These are phyloP conservation scores for Aurelia aurita DNA, from an alignment of 30 jellyfish, hydroid and myxozoan species.

Conservation along the genomic window DNA sequence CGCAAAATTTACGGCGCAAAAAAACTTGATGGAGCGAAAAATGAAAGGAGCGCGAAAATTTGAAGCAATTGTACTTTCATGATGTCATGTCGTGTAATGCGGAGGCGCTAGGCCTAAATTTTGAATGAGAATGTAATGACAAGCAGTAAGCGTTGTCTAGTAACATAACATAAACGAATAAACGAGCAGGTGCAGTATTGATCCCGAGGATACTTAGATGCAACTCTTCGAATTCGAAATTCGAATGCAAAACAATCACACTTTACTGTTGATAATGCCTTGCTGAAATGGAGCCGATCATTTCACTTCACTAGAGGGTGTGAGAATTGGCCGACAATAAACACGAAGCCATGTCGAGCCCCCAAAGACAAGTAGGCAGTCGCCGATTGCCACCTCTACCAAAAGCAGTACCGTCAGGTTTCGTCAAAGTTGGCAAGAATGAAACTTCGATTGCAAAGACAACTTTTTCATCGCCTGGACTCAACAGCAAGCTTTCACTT, in stretches of 20 bases:
- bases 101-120: constrained; percentile 33
- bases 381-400: constrained; percentile 93
- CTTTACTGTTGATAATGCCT: no score
- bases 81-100: neutral
- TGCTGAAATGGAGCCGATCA: constrained; percentile 1
- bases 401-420: constrained; percentile 47
- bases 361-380: constrained; percentile 88
- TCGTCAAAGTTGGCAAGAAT: constrained; percentile 46
- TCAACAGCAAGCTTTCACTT: constrained; percentile 22
- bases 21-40: no score
- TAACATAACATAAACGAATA: constrained; percentile 23
- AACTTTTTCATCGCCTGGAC: constrained; percentile 18
- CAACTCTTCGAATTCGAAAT: no score
- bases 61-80: no score
- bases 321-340: neutral
- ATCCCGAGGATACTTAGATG: neutral
- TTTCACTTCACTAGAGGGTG: neutral
- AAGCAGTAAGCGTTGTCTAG: constrained; percentile 20
- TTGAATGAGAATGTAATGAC: no score
- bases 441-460: constrained; percentile 14
- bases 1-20: no score
- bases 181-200: constrained; percentile 45
- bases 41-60: no score
- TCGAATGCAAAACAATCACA: no score
- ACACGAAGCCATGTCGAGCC: constrained; percentile 76